Evolutionary conservation across 2,888 invertebrate genomes (phyloP), one percentile per base, ranked within the genome.

Genomic region (Volucella zonaria): DNA sequence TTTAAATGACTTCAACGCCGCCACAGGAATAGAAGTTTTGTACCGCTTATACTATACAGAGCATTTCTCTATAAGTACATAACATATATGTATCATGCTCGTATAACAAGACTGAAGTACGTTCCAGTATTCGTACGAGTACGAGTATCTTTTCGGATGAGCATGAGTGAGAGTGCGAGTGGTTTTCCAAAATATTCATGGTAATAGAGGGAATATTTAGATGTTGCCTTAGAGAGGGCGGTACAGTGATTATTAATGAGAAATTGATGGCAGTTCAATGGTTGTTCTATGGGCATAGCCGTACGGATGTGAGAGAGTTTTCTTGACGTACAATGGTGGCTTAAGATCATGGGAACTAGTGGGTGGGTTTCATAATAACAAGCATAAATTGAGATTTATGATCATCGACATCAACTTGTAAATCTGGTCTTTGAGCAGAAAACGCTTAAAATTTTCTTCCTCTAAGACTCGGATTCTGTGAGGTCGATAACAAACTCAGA

Each of bases 1-100:
- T 87, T 82, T 80, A 86, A 88, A 88, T 87, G 81, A 82, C 82
- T 86, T 77, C 82, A 80, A 81, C 80, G 80, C 68, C 81, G 59
- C 85, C 85, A 73, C 79, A 67, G 59, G 79, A 79, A 79, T 82
- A 40, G 47, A 71, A 67, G 66, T 51, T 73, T 59, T 71, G 62
- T 78, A 56, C 64, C 58, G 10, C 40, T 43, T 64, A 71, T 23
- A 31, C 31, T 64, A 71, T 23, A 31, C 31, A 6, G 31, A 31
- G 6, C 31, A 31, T 31, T 31, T 31, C 4, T 31, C 52, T 74
- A 3, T 23, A 23, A 3, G 3, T 23, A 23, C 2, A 61, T 45
- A 14, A 8, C 14, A 15, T 45, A 61, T 40, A 52, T 8, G 52
- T 54, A 51, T 45, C 49, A 40, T 47, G 8, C 2, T 18, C 38